phyloP scores from a whole-genome alignment of 1,140 invertebrate species.

The Drosophila oshimai region DNA sequence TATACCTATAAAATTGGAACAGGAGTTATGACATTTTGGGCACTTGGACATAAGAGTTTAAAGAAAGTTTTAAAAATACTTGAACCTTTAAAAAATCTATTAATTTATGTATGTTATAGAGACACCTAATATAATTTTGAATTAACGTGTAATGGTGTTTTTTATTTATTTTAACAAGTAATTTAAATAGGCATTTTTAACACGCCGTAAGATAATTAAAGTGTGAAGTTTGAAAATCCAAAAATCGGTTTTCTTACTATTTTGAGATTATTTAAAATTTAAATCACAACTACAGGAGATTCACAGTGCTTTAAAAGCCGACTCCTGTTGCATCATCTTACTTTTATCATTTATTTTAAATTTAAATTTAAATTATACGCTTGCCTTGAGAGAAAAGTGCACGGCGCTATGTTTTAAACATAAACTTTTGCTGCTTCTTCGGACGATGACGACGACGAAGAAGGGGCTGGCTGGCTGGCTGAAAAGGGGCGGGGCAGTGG shows the following conservation, averaged over 20 bases:
- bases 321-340: not conserved
- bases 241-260: too few species aligned
- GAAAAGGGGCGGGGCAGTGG: constrained; percentile 2
- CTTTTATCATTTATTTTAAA: constrained; percentile 72
- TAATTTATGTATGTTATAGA: too few species aligned
- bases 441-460: too few species aligned
- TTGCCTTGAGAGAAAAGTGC: constrained; percentile 71
- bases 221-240: too few species aligned
- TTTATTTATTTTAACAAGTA: too few species aligned
- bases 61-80: not conserved
- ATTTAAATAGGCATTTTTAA: too few species aligned
- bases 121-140: not conserved
- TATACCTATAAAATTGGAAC: not conserved
- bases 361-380: constrained; percentile 74
- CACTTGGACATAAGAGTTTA: too few species aligned
- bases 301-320: not conserved
- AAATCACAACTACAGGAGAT: constrained; percentile 16
- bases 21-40: not conserved
- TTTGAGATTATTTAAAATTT: too few species aligned
- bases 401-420: constrained; percentile 76
- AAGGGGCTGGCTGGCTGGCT: not conserved
- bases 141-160: too few species aligned
- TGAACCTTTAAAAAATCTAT: too few species aligned
- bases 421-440: constrained; percentile 48
- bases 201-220: too few species aligned